Conservation (phyloP, 1,140 invertebrate genomes). For the Apocrypta bakeri region DNA sequence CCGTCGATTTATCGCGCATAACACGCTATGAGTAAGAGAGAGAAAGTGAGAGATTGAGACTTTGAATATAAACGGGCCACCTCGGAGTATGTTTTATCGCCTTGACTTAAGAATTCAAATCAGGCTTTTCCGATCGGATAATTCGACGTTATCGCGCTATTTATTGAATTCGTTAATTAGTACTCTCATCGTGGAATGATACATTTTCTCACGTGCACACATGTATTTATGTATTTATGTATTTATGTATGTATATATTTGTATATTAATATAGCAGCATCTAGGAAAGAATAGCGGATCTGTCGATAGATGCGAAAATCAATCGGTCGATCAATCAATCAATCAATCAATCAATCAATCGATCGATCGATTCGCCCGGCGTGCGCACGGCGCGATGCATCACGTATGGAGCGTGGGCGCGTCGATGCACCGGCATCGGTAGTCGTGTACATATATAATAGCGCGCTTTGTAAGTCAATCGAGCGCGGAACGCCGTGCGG, state of each 20-base stretch:
- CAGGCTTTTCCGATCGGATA: background rate
- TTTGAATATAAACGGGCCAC: too few species aligned
- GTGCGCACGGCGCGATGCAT: too few species aligned
- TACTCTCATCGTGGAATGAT: background rate
- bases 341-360: too few species aligned
- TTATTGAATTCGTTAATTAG: conserved; percentile 13
- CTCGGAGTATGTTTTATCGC: background rate
- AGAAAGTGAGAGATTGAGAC: background rate
- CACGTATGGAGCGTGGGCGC: background rate
- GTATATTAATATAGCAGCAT: too few species aligned
- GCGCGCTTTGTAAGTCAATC: conserved; percentile 54
- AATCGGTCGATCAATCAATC: too few species aligned
- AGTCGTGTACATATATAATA: conserved; percentile 29
- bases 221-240: too few species aligned
- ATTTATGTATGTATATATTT: too few species aligned
- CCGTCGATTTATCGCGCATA: conserved; percentile 9
- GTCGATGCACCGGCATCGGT: background rate
- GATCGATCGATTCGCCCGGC: too few species aligned
- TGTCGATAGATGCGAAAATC: too few species aligned
- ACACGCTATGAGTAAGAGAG: background rate
- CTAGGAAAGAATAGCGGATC: too few species aligned
- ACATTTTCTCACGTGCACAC: too few species aligned
- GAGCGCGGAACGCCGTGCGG: background rate
- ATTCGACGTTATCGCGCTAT: conserved; percentile 14
- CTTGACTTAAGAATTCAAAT: too few species aligned